Conservation (phyloP, 2,113 vertebrate species). For the Arizona elegans region DNA sequence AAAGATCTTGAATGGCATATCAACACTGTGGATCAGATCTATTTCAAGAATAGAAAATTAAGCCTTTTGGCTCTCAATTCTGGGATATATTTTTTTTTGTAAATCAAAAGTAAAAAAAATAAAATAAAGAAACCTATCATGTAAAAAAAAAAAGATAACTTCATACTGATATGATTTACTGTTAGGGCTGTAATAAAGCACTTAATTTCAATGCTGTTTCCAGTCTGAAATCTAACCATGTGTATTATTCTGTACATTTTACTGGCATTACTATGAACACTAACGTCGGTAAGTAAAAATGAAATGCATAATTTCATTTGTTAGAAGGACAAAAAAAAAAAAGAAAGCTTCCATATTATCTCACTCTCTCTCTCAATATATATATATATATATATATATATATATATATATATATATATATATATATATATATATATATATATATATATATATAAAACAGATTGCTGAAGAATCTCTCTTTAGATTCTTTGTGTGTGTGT, state of each 20-base stretch:
- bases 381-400: background rate
- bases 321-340: background rate
- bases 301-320: background rate
- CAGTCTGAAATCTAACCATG: conserved; percentile 5
- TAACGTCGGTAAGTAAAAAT: conserved; percentile 43
- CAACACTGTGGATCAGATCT: conserved; percentile 34
- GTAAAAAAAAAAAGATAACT: conserved; percentile 13
- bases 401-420: too few relatives aligned
- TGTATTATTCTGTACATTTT: conserved; percentile 24
- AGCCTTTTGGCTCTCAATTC: conserved; percentile 27
- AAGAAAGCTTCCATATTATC: background rate
- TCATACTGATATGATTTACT: background rate
- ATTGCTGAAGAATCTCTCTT: background rate
- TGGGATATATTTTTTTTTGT: background rate
- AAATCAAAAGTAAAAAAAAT: background rate
- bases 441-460: background rate
- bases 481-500: background rate
- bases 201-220: background rate
- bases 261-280: conserved; percentile 42
- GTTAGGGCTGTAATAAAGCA: conserved; percentile 29
- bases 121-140: conserved; percentile 24
- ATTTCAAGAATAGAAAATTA: background rate
- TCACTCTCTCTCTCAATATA: background rate
- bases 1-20: conserved; percentile 35
- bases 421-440: too few relatives aligned